Base-by-base conservation (phyloP, 2,113 vertebrate genomes). In the Pangasianodon hypophthalmus region DNA sequence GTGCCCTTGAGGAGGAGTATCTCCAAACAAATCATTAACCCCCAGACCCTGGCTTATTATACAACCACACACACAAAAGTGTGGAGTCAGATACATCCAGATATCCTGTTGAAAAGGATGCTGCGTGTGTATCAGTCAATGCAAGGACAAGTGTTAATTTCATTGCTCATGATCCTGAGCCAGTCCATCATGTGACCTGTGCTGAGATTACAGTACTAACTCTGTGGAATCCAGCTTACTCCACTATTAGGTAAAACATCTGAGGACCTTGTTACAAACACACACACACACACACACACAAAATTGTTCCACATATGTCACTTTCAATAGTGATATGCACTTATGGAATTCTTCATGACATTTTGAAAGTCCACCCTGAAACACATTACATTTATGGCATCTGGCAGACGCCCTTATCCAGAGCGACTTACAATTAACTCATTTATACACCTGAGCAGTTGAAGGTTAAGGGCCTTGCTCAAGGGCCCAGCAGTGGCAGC, bases 1-100 rank as follows among this genome's bases (percentile, higher is more conserved):
- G 95, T 95, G 94, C 92, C 95, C 94, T 95, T 95, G 50, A 86
- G 77, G 84, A 75, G 84, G 37, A 77, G 73, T 56, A 56, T 69
- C 88, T 82, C 75, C 84, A 90, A 81, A 90, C 88, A 90, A 90
- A 90, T 67, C 58, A 88, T 88, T 87, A 87, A 88, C 90, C 86
- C 58, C 26, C 3, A 54, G 91, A 87, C 86, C 54, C 44, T 88
- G 90, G 32, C 3, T 86, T 24, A 41, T 48, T 80, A 48, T 37
- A 84, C 84, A 44, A 58, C 21, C 60, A 64, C 54, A 83, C 48
- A 85, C 41, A 71, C 44, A 37, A 79, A 79, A 26, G 11, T 79
- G 41, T 79, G 10, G 41, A 1, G 1, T 48, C 75, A 79, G 9
- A 50, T 29, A 8, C 44, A 62, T 19, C 37, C 82, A 67, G 26